phyloP scores from a whole-genome alignment of 2,113 vertebrate genomes.

The Pterocles gutturalis region DNA sequence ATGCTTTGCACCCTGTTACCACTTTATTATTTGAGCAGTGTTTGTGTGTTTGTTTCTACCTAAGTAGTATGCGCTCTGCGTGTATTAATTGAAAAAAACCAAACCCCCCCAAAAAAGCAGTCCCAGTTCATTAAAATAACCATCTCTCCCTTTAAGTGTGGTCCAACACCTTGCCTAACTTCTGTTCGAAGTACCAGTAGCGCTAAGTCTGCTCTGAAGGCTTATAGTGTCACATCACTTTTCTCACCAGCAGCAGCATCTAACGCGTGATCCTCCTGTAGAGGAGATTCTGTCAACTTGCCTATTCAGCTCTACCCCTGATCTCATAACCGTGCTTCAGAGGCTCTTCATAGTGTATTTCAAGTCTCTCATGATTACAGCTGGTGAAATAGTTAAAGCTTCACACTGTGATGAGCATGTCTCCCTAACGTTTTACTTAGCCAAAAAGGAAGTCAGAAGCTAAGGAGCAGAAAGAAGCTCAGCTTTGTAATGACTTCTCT shows the following conservation, averaged over 20 bases:
- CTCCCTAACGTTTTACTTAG: not conserved
- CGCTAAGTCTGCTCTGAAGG: not conserved
- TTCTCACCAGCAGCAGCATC: not conserved
- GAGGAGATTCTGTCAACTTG: not conserved
- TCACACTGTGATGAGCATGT: not conserved
- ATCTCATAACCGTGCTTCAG: not conserved
- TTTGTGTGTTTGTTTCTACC: not conserved
- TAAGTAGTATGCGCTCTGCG: rapidly evolving
- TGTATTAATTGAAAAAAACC: not conserved
- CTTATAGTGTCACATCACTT: not conserved
- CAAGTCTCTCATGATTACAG: not conserved
- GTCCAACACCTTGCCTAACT: not conserved
- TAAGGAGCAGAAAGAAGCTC: not conserved
- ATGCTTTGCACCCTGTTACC: not conserved
- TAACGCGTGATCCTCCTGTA: rapidly evolving
- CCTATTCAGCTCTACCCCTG: not conserved
- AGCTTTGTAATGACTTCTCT: not conserved
- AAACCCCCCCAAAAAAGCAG: not conserved
- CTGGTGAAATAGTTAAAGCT: not conserved
- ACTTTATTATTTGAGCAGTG: not conserved
- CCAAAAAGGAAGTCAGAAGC: not conserved
- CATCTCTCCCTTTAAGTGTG: not conserved
- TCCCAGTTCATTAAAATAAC: not conserved
- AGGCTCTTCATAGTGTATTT: not conserved
- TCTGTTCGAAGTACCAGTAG: not conserved